A percentile compares a stretch with the other conserved stretches of the same genome.
Conservation (phyloP, 2,888 invertebrate species). For the Megamerina dolium region DNA sequence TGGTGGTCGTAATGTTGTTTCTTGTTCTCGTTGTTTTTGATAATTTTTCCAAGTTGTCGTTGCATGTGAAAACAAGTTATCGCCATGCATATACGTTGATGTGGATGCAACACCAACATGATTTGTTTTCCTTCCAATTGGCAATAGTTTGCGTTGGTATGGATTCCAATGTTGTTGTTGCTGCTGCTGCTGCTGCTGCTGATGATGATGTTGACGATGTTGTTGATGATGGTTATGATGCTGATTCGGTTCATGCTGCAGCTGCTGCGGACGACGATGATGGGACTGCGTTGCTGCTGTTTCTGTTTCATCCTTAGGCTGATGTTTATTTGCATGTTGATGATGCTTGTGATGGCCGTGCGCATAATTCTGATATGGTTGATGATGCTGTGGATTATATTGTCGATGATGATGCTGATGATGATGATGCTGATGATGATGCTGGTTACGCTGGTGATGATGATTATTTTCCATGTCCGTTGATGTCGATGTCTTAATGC, state of each 20-base stretch:
- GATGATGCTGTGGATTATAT: no score
- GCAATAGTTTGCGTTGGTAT: slow-evolving; percentile 23
- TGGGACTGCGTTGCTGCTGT: slow-evolving; percentile 11
- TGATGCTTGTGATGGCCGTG: slow-evolving; percentile 17
- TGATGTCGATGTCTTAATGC: slow-evolving; percentile 22
- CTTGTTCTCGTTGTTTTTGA: no score
- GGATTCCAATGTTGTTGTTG: slow-evolving; percentile 20
- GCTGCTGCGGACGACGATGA: slow-evolving; percentile 14
- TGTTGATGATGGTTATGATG: no score
- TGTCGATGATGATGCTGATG: slow-evolving; percentile 18
- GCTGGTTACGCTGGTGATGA: slow-evolving; percentile 12
- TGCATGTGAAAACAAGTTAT: no score
- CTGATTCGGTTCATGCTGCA: slow-evolving; percentile 14
- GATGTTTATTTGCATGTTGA: slow-evolving; percentile 12
- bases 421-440: slow-evolving; percentile 13
- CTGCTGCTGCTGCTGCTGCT: slow-evolving; percentile 16
- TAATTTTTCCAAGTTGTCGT: no score
- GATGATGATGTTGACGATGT: no score
- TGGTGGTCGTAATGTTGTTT: no score
- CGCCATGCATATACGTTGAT: not conserved
- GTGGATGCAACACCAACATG: not conserved
- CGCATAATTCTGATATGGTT: slow-evolving; percentile 5
- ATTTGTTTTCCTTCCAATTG: no score
- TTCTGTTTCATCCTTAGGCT: slow-evolving; percentile 7
- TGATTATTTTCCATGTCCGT: slow-evolving; percentile 1